Conservation (phyloP, 2,797 vertebrate species). For the Syncerus caffer region DNA sequence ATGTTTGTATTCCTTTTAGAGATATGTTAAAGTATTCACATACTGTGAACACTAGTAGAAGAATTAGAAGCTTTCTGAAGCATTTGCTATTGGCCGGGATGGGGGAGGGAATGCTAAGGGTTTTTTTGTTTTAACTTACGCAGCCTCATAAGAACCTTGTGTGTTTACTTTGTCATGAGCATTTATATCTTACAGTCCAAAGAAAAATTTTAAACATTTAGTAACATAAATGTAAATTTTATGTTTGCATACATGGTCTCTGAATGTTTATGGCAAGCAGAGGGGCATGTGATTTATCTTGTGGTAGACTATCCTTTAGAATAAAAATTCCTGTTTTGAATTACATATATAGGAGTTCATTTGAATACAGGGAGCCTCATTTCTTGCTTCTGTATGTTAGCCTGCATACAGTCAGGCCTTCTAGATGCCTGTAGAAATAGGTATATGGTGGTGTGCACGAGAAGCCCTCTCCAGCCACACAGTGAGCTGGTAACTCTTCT, state of each 20-base stretch:
- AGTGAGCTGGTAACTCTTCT: background rate
- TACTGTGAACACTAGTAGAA: background rate
- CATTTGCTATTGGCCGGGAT: background rate
- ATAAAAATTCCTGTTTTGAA: background rate
- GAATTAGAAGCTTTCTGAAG: slow-evolving; percentile 38
- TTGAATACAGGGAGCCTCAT: background rate
- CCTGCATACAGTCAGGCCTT: background rate
- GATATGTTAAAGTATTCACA: slow-evolving; percentile 38
- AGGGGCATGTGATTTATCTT: background rate
- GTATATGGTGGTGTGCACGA: background rate
- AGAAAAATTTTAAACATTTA: background rate
- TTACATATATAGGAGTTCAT: background rate
- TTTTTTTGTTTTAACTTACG: background rate
- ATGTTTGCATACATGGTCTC: background rate
- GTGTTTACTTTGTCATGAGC: slow-evolving; percentile 21
- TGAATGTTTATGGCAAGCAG: slow-evolving; percentile 23
- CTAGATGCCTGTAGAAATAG: background rate
- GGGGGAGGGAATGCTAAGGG: background rate
- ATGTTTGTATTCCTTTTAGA: slow-evolving; percentile 55
- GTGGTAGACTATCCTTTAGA: background rate
- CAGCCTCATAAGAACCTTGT: slow-evolving; percentile 47
- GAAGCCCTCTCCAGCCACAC: background rate
- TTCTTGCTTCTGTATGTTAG: background rate
- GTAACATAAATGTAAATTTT: slow-evolving; percentile 12
- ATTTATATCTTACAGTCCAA: slow-evolving; percentile 38